phyloP scores from a whole-genome alignment of 2,113 vertebrate genomes.

The Nestor notabilis region DNA sequence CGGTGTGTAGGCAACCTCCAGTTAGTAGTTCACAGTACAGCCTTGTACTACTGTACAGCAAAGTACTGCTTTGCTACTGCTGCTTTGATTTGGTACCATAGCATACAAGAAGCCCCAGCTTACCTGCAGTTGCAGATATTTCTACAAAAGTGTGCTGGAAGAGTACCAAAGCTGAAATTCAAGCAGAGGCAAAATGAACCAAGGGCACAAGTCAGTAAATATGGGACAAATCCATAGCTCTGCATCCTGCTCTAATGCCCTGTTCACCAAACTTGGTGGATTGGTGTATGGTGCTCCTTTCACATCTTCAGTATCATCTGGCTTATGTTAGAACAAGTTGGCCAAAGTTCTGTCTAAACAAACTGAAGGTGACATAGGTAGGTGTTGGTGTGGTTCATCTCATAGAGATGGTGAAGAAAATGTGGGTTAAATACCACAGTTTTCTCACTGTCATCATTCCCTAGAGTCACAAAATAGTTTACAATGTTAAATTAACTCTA shows the following conservation, averaged over 20 bases:
- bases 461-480: neutral
- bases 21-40: accelerated
- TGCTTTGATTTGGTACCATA: neutral
- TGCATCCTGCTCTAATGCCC: neutral
- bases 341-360: neutral
- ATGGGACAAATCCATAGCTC: neutral
- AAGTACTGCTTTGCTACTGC: neutral
- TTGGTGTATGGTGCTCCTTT: accelerated
- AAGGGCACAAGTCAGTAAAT: neutral
- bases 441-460: neutral
- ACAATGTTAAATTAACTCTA: neutral
- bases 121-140: neutral
- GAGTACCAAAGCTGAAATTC: neutral
- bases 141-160: neutral
- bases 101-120: neutral
- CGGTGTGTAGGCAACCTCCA: accelerated
- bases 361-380: neutral
- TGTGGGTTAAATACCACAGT: neutral
- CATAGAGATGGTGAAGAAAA: neutral
- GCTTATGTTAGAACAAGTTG: neutral
- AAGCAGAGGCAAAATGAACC: neutral
- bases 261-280: accelerated
- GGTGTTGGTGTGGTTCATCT: neutral
- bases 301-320: neutral
- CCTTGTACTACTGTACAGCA: too few species aligned